A percentile compares a stretch with the other conserved stretches of the same genome.
These are phyloP conservation scores for Graptemys geographica DNA, from an alignment of 2,797 vertebrate genomes.

Conservation along the genomic window DNA sequence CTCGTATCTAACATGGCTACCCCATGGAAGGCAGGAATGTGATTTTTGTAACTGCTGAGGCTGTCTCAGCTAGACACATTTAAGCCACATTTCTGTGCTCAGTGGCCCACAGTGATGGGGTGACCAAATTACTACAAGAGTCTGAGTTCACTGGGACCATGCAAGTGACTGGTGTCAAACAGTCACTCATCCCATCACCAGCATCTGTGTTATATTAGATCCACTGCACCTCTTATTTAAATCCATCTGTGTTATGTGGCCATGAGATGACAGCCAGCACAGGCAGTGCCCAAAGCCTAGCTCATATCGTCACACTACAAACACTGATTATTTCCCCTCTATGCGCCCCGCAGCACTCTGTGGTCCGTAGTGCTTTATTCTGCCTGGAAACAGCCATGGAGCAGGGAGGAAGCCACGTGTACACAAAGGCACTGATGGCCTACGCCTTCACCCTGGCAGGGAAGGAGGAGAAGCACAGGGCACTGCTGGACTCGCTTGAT, in stretches of 20 bases:
- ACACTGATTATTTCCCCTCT: neutral
- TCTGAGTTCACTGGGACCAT: neutral
- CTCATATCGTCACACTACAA: accelerated
- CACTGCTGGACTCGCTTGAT: conserved; percentile 61
- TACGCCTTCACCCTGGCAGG: conserved; percentile 77
- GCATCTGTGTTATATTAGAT: neutral
- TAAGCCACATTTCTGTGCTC: neutral
- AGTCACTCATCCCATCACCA: neutral
- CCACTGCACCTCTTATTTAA: accelerated
- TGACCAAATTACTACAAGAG: neutral
- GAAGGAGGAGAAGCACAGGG: conserved; percentile 15
- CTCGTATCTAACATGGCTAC: neutral
- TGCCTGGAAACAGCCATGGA: conserved; percentile 68
- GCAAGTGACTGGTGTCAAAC: neutral
- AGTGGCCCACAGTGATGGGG: neutral
- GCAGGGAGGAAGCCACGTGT: conserved; percentile 32
- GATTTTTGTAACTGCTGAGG: neutral
- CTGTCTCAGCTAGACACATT: neutral
- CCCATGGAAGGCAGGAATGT: neutral
- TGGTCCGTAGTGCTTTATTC: conserved; percentile 69
- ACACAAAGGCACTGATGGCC: conserved; percentile 74
- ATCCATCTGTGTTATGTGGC: accelerated
- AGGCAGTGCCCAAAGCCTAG: accelerated
- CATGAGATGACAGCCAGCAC: neutral
- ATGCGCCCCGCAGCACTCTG: conserved; percentile 7